phyloP scores from a whole-genome alignment of 2,888 invertebrate genomes.

The Habroteleia sp. region DNA sequence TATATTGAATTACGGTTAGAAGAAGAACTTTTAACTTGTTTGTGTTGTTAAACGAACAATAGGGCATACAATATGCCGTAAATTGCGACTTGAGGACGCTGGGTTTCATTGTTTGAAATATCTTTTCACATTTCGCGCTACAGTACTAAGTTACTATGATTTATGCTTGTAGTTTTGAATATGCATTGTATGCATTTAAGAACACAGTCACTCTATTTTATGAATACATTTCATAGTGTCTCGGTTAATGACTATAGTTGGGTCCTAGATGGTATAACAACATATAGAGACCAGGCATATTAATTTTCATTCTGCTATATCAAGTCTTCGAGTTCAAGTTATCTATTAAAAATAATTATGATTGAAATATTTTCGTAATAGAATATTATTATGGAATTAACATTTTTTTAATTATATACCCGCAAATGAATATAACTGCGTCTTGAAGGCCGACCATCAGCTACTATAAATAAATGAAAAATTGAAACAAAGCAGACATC shows the following conservation, averaged over 20 bases:
- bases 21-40: too few species aligned
- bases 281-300: conserved; percentile 3
- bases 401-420: too few species aligned
- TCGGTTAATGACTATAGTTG: conserved; percentile 23
- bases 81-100: conserved; percentile 3
- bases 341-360: too few species aligned
- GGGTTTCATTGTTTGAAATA: background rate
- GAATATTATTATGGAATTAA: too few species aligned
- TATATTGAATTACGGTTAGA: too few species aligned
- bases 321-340: too few species aligned
- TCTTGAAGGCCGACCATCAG: too few species aligned
- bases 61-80: background rate
- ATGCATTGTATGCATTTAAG: conserved; percentile 23
- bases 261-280: conserved; percentile 15
- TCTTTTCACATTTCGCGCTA: conserved; percentile 6
- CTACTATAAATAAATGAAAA: too few species aligned
- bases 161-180: conserved; percentile 14
- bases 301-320: background rate
- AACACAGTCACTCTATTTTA: conserved; percentile 22
- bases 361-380: too few species aligned
- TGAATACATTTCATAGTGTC: conserved; percentile 21
- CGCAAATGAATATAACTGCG: too few species aligned
- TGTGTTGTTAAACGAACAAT: conserved; percentile 4
- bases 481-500: too few species aligned
- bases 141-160: conserved; percentile 10